Evolutionary conservation across 2,888 invertebrate species (phyloP).

Genomic region (Micoletzkya japonica): DNA sequence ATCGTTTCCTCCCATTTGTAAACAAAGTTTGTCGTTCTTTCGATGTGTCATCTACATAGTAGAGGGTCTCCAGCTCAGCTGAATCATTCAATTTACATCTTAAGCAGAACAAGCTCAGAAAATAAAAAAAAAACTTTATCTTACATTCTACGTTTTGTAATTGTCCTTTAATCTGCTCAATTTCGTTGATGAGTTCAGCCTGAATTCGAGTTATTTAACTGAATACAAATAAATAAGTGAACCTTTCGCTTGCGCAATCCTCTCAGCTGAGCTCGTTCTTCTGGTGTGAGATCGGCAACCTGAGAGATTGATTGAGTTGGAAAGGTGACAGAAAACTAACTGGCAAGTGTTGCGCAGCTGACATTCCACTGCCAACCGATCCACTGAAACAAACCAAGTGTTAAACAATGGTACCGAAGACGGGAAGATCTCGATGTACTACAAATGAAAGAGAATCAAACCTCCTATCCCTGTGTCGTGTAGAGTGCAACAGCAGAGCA

Average conservation of each 20-base stretch:
- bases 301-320: background rate
- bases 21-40: conserved; percentile 36
- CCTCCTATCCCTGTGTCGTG: too few species aligned
- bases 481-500: too few species aligned
- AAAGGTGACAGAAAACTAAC: background rate
- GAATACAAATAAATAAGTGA: background rate
- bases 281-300: conserved; percentile 19
- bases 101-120: background rate
- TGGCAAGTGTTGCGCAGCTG: background rate
- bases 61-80: conserved; percentile 44
- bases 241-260: conserved; percentile 43
- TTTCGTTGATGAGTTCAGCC: conserved; percentile 44
- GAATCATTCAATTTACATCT: conserved; percentile 28
- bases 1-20: conserved; percentile 38
- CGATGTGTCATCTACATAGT: conserved; percentile 45
- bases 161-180: conserved; percentile 44
- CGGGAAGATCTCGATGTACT: too few species aligned
- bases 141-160: conserved; percentile 30
- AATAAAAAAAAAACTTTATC: background rate
- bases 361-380: too few species aligned
- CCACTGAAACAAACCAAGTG: too few species aligned
- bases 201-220: background rate
- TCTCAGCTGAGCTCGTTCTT: conserved; percentile 32
- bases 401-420: too few species aligned
- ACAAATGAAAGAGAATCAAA: too few species aligned